phyloP scores from a whole-genome alignment of 1,140 invertebrate genomes.

The Littorina saxatilis region DNA sequence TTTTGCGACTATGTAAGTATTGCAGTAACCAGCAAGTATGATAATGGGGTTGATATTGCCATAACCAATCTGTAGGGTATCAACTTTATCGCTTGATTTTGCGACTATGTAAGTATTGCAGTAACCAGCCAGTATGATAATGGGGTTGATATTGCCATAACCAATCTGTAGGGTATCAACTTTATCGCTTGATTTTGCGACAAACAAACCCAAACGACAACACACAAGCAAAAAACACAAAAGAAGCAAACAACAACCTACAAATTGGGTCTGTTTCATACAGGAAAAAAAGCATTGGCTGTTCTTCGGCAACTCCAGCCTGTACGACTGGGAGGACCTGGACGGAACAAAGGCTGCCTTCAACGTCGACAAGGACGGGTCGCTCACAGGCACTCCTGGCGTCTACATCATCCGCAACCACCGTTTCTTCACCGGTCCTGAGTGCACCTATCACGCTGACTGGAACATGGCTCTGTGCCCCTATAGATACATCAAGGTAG shows the following conservation, averaged over 20 bases:
- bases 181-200: no score
- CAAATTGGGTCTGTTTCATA: neutral
- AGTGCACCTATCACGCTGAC: constrained; percentile 14
- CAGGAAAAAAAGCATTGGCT: constrained; percentile 22
- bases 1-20: no score
- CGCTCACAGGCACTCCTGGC: constrained; percentile 24
- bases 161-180: no score
- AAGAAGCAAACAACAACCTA: neutral
- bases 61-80: no score
- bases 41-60: no score
- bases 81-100: no score
- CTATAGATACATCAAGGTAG: constrained; percentile 38
- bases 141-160: no score
- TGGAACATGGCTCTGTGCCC: constrained; percentile 40
- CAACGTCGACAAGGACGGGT: constrained; percentile 33
- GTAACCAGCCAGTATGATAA: no score
- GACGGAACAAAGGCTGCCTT: constrained; percentile 28
- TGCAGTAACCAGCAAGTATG: no score
- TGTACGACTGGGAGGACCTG: constrained; percentile 11
- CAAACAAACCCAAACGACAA: neutral
- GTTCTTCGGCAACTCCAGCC: constrained; percentile 17
- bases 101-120: no score
- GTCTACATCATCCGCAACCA: constrained; percentile 27
- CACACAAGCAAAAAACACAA: no score
- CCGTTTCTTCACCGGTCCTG: constrained; percentile 19